phyloP scores from a whole-genome alignment of 1,140 invertebrate species.

The Harlomillsia oculata region DNA sequence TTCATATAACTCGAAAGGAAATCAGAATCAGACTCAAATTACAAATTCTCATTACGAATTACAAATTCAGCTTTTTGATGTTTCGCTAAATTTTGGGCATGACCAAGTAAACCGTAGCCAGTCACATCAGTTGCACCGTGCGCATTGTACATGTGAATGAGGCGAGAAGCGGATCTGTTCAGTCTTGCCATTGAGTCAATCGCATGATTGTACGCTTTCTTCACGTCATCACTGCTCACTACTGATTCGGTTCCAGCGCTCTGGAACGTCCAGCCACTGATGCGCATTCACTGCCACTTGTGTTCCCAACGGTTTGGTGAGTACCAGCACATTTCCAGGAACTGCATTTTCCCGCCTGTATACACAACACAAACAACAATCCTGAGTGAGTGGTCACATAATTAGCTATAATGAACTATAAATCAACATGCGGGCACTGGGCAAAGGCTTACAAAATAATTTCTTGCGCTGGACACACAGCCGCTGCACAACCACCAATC shows the following conservation, averaged over 20 bases:
- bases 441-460: conserved; percentile 67
- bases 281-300: conserved; percentile 95
- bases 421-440: background rate
- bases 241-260: conserved; percentile 94
- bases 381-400: too few species aligned
- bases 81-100: conserved; percentile 89
- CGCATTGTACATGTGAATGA: conserved; percentile 95
- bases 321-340: conserved; percentile 87
- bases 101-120: conserved; percentile 89
- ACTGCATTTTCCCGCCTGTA: conserved; percentile 83
- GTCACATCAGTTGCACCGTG: conserved; percentile 96
- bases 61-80: conserved; percentile 61
- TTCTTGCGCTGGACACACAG: conserved; percentile 87
- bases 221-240: conserved; percentile 86
- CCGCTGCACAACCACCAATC: conserved; percentile 91
- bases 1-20: too few species aligned
- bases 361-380: too few species aligned
- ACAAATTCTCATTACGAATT: too few species aligned
- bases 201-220: conserved; percentile 88
- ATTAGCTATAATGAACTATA: background rate
- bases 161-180: conserved; percentile 63
- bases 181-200: conserved; percentile 96
- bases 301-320: conserved; percentile 95
- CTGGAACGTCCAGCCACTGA: conserved; percentile 85
- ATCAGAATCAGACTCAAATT: too few species aligned